Evolutionary conservation across 2,888 invertebrate genomes (phyloP).

Genomic region (Apodemia mormo): DNA sequence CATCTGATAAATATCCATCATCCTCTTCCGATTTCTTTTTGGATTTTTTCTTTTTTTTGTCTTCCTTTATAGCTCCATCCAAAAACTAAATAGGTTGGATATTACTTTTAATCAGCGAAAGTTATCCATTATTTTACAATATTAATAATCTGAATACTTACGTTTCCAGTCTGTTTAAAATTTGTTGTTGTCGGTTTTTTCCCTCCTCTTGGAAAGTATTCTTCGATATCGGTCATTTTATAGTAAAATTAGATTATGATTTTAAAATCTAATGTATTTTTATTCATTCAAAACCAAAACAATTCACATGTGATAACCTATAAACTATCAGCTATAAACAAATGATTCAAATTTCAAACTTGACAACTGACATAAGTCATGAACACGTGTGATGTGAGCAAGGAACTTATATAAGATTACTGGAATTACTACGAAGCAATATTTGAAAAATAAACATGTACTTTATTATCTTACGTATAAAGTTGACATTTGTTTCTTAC

Average conservation of each 20-base stretch:
- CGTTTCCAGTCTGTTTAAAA: slow-evolving; percentile 71
- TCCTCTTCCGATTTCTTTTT: slow-evolving; percentile 66
- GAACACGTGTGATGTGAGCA: too few relatives aligned
- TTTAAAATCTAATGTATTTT: neutral
- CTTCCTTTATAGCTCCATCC: slow-evolving; percentile 65
- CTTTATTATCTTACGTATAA: too few relatives aligned
- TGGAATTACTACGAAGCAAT: too few relatives aligned
- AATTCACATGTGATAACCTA: neutral
- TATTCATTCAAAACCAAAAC: neutral
- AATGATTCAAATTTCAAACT: too few relatives aligned
- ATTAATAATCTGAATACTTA: slow-evolving; percentile 43
- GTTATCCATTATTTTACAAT: neutral
- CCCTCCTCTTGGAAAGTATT: slow-evolving; percentile 82
- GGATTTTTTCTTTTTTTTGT: slow-evolving; percentile 62
- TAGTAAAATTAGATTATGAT: slow-evolving; percentile 25
- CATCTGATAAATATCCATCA: slow-evolving; percentile 73
- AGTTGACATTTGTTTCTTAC: too few relatives aligned
- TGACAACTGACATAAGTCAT: too few relatives aligned
- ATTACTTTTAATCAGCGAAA: neutral
- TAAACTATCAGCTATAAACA: too few relatives aligned
- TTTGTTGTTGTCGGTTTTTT: slow-evolving; percentile 69
- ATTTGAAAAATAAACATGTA: too few relatives aligned
- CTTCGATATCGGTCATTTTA: slow-evolving; percentile 69
- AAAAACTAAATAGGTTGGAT: slow-evolving; percentile 52
- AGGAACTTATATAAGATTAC: too few relatives aligned